Evolutionary conservation across 2,113 vertebrate genomes (phyloP), one percentile per base, ranked within the genome.

Genomic region (Scartelaos histophorus): DNA sequence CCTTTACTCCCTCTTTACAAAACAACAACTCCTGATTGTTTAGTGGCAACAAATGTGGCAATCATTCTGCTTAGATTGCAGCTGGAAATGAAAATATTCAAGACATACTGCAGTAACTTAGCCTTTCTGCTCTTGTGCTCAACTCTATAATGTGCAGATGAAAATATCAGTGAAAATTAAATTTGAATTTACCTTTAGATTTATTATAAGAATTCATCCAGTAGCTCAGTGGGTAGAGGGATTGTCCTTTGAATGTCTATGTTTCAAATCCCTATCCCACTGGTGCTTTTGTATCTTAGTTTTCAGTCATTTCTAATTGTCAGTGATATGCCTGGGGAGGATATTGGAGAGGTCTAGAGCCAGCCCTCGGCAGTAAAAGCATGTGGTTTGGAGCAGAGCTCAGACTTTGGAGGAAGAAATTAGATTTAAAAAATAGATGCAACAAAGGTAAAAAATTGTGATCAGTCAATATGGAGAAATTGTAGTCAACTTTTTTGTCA

Each of bases 21-120:
- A 64, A 64, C 34, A 35, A 62, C 15, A 38, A 38, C 34, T 11
- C n/a, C 61, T 64, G 61, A 64, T 64, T 64, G 61, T 64, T 64
- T 43, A 43, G 19, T 43, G 61, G 29, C 29, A 35, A 64, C 19
- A 64, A n/a, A 12, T 43, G 35, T n/a, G 17, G 7, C 61, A 64
- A 7, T 62, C 17, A 17, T 17, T 5, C 9, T 9, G 15, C 60
- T 35, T 21, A n/a, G 34, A 64, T n/a, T 64, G 61, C 9, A 12
- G 34, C 61, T n/a, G 16, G 35, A 62, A n/a, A 3, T n/a, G 5
- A 51, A 51, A 47, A 47, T 47, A 47, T 38, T 11, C 38, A 43
- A 43, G 38, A 43, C 1, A 10, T 43, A 43, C 38, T 43, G 38
- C 38, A 43, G 10, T 43, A 43, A 9, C 1, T 43, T 43, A 11